Base-by-base conservation (phyloP, 2,888 invertebrate species). In the Morinoia aosen region DNA sequence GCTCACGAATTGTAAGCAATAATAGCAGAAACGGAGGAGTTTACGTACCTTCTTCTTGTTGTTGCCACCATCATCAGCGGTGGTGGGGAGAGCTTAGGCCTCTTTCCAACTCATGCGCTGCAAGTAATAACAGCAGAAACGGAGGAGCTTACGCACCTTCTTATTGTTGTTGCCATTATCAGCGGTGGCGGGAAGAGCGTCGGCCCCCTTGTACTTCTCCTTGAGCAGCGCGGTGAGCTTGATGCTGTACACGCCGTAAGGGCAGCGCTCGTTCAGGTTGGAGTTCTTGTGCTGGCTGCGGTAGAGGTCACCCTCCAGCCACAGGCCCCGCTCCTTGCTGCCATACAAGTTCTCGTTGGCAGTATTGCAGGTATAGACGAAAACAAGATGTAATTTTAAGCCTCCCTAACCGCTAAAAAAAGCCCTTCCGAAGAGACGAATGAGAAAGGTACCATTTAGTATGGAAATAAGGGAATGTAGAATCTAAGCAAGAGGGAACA, bases 231-330 rank as follows among this genome's bases (percentile, higher is more conserved):
- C 96, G 91, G 95, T 95, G 76, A 95, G 96, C 39, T 95, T 95
- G 57, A 96, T 95, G 95, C 96, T 96, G 96, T 96, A 96, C 25
- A 96, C 96, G 12, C 96, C 96, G 95, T 76, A 96, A 4, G 95
- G 95, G 95, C 95, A 96, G 57, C 96, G 96, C 95, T 96, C 96
- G 95, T 96, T 96, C 58, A 96, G 56, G 94, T 96, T 96, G 39
- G 96, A 96, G 95, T 95, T 95, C 88, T 96, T 96, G 95, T 96
- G 96, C 25, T 96, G 96, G 11, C 95, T 95, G 64, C 96, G 95
- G 95, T 95, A 96, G 7, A 96, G 96, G 61, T 96, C 96, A 25
- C 96, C 96, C 88, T 96, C 96, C 58, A 96, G 64, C 96, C 96
- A 96, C 88, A 96, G 93, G 39, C 96, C 96, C 39, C 96, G 96